Evolutionary conservation across 1,140 invertebrate species (phyloP).

Genomic region (Paraescarpia echinospica): DNA sequence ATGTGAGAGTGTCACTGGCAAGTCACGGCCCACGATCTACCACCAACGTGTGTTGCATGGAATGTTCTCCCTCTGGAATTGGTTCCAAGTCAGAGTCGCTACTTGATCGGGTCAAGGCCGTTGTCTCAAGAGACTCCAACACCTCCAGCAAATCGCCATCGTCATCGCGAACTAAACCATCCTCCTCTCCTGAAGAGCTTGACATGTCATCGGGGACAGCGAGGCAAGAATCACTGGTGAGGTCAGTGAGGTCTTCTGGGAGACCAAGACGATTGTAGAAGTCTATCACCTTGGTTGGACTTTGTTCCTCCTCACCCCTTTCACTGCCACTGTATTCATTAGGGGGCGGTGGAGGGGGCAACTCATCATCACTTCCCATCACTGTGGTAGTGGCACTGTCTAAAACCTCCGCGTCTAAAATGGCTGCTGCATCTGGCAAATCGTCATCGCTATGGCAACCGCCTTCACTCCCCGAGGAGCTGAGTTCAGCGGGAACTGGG

Average conservation of each 20-base stretch:
- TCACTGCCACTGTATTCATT: constrained; percentile 5
- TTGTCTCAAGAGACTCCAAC: neutral
- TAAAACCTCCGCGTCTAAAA: constrained; percentile 17
- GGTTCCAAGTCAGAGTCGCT: neutral
- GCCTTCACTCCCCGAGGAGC: neutral
- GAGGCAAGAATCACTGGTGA: neutral
- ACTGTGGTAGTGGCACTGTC: neutral
- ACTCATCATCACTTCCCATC: constrained; percentile 6
- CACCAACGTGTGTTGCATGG: neutral
- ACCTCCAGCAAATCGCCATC: neutral
- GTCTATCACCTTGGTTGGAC: neutral
- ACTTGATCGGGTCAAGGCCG: neutral
- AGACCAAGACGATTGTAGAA: constrained; percentile 14
- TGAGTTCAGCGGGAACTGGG: neutral
- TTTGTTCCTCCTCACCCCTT: neutral
- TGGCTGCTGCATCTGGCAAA: constrained; percentile 10
- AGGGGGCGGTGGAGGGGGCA: constrained; percentile 4
- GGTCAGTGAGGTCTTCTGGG: neutral
- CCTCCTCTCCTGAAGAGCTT: neutral
- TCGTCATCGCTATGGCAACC: constrained; percentile 11
- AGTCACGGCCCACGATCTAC: neutral
- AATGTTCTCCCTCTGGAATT: neutral
- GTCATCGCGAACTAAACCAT: neutral
- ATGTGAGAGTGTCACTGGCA: neutral
- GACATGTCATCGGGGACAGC: neutral